Conservation (phyloP, 2,797 vertebrate species). For the Coccyzus lansbergi region DNA sequence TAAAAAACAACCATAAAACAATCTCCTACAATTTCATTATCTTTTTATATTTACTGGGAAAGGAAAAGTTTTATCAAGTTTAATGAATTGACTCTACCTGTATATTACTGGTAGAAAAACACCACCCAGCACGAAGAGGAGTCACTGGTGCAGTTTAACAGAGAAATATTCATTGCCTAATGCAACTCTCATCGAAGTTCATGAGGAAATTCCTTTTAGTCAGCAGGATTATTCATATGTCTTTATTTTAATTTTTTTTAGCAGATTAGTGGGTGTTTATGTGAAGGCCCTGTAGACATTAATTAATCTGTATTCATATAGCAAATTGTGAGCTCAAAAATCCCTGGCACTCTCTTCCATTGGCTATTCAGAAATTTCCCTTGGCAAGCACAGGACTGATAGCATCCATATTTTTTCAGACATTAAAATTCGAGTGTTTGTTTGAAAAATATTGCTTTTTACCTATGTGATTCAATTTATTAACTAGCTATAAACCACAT, state of each 20-base stretch:
- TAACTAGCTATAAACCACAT: background rate
- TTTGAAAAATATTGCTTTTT: background rate
- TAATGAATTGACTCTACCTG: background rate
- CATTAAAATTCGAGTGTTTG: background rate
- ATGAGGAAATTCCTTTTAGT: conserved; percentile 9
- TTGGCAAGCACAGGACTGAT: background rate
- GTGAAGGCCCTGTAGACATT: background rate
- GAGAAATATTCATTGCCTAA: background rate
- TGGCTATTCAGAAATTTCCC: conserved; percentile 2
- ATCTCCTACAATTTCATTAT: background rate
- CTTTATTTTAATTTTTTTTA: conserved; percentile 10
- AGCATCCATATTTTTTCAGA: background rate
- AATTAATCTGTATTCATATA: conserved; percentile 19
- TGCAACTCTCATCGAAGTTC: background rate
- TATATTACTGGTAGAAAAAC: background rate
- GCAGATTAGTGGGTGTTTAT: conserved; percentile 25
- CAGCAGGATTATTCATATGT: conserved; percentile 3
- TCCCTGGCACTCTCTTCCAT: background rate
- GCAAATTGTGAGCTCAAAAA: conserved; percentile 11
- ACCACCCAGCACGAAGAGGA: background rate
- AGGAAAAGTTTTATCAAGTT: background rate
- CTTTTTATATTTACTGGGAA: background rate
- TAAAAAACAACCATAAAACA: too few species aligned
- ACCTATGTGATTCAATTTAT: background rate
- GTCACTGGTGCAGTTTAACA: background rate